Base-by-base conservation (phyloP, 2,113 vertebrate genomes). In the Melanerpes formicivorus region DNA sequence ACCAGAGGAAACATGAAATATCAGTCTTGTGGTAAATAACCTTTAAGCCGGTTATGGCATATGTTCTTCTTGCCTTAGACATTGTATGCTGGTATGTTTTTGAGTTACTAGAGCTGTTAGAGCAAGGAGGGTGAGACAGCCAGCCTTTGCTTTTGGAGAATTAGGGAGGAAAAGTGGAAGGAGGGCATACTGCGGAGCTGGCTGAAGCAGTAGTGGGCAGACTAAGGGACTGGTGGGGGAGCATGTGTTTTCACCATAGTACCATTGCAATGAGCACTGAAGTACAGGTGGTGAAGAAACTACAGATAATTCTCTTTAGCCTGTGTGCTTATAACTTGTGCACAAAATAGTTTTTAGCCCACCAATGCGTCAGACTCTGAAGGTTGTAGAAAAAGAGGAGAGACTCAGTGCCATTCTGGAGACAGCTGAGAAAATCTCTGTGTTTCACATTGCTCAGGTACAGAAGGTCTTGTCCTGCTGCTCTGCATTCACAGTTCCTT, bases 191-290 rank as follows among this genome's bases (percentile, higher is more conserved):
- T 3, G 2, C 23, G 32, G 30, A 46, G 48, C 18, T 32, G 23
- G 18, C 26, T 55, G 62, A 83, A 40, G 70, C 17, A 17, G 50
- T 2, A 0, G 34, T 54, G 56, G 11, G 17, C 30, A 64, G 30
- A 18, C 10, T 19, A 14, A 64, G 44, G n/a, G 14, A 2, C 25
- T 66, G 22, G 13, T 50, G n/a, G 15, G 4, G 5, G 4, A 73
- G 40, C 0, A 0, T 23, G 13, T 64, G 14, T 27, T 66, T 83
- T 77, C 2, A 0, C 18, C 13, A 2, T 46, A 14, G n/a, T 19
- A 19, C 19, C 14, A 6, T 37, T 73, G 60, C 46, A 48, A 2
- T 34, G 3, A 70, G 11, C 0, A 0, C 42, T 73, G 3, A 65
- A 40, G 48, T 65, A 9, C 18, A 1, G 1, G 4, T 14, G 15